Base-by-base conservation (phyloP, 2,113 vertebrate genomes). In the Hemichromis elongatus region DNA sequence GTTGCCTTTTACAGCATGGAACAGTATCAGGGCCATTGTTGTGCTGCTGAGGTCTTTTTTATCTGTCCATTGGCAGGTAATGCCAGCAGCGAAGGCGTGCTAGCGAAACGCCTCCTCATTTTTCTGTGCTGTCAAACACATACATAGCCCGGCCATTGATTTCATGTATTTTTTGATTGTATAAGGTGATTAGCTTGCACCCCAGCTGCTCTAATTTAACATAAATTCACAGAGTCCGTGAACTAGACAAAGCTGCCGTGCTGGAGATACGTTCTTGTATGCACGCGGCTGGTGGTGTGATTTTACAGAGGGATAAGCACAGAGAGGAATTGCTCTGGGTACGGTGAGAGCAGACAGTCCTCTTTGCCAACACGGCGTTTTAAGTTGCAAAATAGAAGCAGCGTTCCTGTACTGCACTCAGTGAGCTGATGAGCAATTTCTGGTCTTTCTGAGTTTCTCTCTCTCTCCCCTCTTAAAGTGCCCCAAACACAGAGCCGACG, bases 61-160 rank as follows among this genome's bases (percentile, higher is more conserved):
- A 94, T 95, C 94, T 92, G 42, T 85, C 61, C 84, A 63, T 93
- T 94, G 93, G 88, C 94, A 95, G 95, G 93, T 94, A 91, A 86
- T 92, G 91, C 90, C 56, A 5, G 53, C 63, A 86, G 92, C 70
- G 47, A 73, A 50, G 42, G 80, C 52, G n/a, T 47, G 80, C 84
- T 35, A 79, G 83, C 86, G 54, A 40, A 88, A 86, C 52, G 79
- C 91, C 88, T 89, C 82, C 75, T 81, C 59, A 73, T 82, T 91
- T 80, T 84, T 28, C 85, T 80, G 14, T 52, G 54, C 88, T 91
- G 92, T 91, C 91, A 92, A 83, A 59, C 61, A 50, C 50, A 55
- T 30, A 30, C 26, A 35, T 16, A 40, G 19, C 11, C 16, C 45
- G n/a, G 45, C 59, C 77, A 78, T 84, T 83, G 66, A 87, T 45